Percentiles rank a stretch among this genome's conserved stretches.
Conservation (phyloP, 2,797 vertebrate genomes). For the Phataginus tetradactyla region DNA sequence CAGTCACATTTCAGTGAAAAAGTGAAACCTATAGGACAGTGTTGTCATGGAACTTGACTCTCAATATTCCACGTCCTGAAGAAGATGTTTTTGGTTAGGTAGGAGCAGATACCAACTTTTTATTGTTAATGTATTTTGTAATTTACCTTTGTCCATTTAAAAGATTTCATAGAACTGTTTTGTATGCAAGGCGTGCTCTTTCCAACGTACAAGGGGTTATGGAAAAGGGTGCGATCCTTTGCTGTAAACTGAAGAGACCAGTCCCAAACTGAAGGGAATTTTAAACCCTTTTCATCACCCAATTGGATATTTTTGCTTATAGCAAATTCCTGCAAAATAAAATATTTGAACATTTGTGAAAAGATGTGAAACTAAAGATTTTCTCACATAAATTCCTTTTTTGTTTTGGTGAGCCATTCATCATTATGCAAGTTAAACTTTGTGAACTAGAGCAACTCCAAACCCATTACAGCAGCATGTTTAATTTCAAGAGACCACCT, state of each 20-base stretch:
- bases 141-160: constrained; percentile 94
- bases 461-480: accelerated
- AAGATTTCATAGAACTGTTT: constrained; percentile 91
- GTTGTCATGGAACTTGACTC: background rate
- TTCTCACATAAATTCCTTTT: background rate
- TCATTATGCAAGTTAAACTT: background rate
- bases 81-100: background rate
- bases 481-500: background rate
- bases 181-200: constrained; percentile 92
- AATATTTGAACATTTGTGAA: constrained; percentile 5
- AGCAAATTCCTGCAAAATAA: constrained; percentile 91
- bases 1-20: background rate
- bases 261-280: constrained; percentile 97
- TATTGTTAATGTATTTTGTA: background rate
- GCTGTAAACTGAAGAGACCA: constrained; percentile 95
- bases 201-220: constrained; percentile 96
- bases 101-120: background rate
- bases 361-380: background rate
- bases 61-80: background rate
- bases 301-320: constrained; percentile 94
- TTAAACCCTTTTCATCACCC: constrained; percentile 92
- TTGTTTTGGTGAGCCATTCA: no score
- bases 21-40: background rate
- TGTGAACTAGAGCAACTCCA: no score
- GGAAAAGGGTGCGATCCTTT: constrained; percentile 95